Base-by-base conservation (phyloP, 1,140 invertebrate species). In the Platyscapa corneri region DNA sequence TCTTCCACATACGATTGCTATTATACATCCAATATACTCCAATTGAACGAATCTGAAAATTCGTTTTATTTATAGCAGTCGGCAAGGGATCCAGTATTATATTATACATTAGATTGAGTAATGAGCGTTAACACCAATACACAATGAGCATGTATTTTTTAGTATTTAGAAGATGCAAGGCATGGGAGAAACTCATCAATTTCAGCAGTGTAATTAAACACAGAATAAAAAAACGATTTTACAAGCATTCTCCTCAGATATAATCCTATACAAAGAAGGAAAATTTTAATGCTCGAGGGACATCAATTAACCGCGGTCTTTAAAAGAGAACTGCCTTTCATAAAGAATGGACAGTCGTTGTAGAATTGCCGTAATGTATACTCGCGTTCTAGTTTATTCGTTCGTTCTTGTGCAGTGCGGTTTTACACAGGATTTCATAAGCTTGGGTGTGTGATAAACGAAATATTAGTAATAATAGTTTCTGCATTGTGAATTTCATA, bases 281-380 rank as follows among this genome's bases (percentile, higher is more conserved):
- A 84, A 84, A 74, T 81, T 46, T 85, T 85, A 72, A 84, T 70
- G 42, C 37, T 75, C 56, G 60, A 77, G 83, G 56, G 75, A 84
- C 60, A 86, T 88, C 84, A 82, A 88, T 87, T 88, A 87, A 84
- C 83, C 85, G 84, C 46, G 67, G 87, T 87, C 77, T 85, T 86
- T 88, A 88, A 88, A 88, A 88, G 84, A 85, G 83, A 86, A 88
- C 76, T 60, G 78, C 42, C n/a, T 82, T 84, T 87, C 37, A 79
- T 84, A 53, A 72, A 60, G 78, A 85, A 39, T 74, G 20, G 77
- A 84, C 70, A 81, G 72, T 82, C 82, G 80, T 85, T 75, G 64
- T 34, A 30, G 53, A 67, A 77, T 67, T 74, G 56, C 83, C 60
- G 76, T n/a, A n/a, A 84, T 87, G 75, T 85, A 60, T 75, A 84